A percentile compares a stretch with the other conserved stretches of the same genome.
phyloP scores from a whole-genome alignment of 2,113 vertebrate genomes.

The Nibea coibor region DNA sequence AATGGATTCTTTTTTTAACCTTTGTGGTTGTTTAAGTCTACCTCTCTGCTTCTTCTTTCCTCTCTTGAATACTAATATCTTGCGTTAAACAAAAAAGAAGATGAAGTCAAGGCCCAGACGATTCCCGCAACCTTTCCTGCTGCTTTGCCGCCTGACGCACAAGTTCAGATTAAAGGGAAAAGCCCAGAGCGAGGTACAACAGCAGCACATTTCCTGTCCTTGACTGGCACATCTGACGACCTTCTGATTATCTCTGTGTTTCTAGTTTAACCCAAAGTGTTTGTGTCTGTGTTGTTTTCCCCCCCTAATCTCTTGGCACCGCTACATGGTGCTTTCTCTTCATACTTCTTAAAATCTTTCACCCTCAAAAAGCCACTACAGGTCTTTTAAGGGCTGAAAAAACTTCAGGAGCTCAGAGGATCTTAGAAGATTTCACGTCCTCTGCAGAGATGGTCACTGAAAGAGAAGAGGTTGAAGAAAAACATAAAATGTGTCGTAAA shows the following conservation, averaged over 20 bases:
- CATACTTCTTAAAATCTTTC: slow-evolving; percentile 23
- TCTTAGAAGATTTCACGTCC: not conserved
- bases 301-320: slow-evolving; percentile 72
- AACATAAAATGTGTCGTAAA: not conserved
- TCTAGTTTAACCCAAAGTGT: slow-evolving; percentile 56
- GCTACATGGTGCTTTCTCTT: slow-evolving; percentile 70
- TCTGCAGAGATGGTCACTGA: slow-evolving; percentile 6
- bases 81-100: slow-evolving; percentile 57
- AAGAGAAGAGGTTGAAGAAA: slow-evolving; percentile 12
- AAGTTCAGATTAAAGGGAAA: slow-evolving; percentile 32
- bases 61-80: slow-evolving; percentile 17
- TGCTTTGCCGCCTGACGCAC: slow-evolving; percentile 14
- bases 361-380: slow-evolving; percentile 26
- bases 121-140: not conserved
- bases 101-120: slow-evolving; percentile 41
- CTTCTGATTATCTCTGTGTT: slow-evolving; percentile 24
- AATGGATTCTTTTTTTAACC: slow-evolving; percentile 9
- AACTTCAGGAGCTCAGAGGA: slow-evolving; percentile 27
- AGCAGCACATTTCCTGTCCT: not conserved
- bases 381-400: slow-evolving; percentile 11
- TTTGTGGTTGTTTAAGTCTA: not conserved
- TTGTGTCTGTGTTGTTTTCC: slow-evolving; percentile 59
- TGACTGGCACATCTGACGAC: not conserved
- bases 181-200: slow-evolving; percentile 67
- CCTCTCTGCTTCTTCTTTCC: slow-evolving; percentile 12